Conservation (phyloP, 2,888 invertebrate genomes). For the Drepana falcataria region DNA sequence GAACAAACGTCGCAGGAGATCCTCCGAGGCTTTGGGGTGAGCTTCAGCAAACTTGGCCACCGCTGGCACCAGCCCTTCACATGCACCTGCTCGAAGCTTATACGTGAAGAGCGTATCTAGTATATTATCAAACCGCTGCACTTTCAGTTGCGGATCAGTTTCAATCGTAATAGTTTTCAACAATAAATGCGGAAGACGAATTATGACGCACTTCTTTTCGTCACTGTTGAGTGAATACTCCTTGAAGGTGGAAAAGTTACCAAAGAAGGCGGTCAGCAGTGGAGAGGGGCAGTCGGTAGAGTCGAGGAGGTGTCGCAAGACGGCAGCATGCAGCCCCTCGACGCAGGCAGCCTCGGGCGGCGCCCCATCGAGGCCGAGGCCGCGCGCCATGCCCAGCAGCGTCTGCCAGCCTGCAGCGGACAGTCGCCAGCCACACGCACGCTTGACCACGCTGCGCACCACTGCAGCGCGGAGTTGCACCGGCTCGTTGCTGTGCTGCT, state of each 20-base stretch:
- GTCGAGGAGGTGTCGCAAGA: constrained; percentile 39
- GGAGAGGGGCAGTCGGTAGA: constrained; percentile 15
- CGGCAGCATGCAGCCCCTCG: constrained; percentile 52
- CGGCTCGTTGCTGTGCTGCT: constrained; percentile 45
- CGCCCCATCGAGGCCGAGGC: constrained; percentile 49
- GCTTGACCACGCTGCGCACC: constrained; percentile 51
- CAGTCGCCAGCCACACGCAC: constrained; percentile 50
- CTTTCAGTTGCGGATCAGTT: constrained; percentile 11
- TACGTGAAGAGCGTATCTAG: constrained; percentile 34
- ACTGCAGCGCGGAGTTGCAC: constrained; percentile 45
- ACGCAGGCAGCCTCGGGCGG: constrained; percentile 32
- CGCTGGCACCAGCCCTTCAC: constrained; percentile 23
- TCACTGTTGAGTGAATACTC: constrained; percentile 34
- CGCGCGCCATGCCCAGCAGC: constrained; percentile 40
- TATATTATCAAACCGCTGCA: constrained; percentile 20
- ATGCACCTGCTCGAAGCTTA: constrained; percentile 23
- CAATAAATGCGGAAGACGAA: constrained; percentile 26
- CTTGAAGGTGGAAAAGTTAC: constrained; percentile 35
- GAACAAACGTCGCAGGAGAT: constrained; percentile 33
- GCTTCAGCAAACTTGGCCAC: constrained; percentile 11
- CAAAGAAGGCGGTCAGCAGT: constrained; percentile 31
- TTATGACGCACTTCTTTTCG: constrained; percentile 30
- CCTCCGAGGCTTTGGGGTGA: constrained; percentile 15
- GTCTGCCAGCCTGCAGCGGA: constrained; percentile 38
- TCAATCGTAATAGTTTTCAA: constrained; percentile 17